A percentile compares a stretch with the other conserved stretches of the same genome.
Evolutionary conservation across 2,888 invertebrate genomes (phyloP).

Genomic region (Mayetiola destructor): DNA sequence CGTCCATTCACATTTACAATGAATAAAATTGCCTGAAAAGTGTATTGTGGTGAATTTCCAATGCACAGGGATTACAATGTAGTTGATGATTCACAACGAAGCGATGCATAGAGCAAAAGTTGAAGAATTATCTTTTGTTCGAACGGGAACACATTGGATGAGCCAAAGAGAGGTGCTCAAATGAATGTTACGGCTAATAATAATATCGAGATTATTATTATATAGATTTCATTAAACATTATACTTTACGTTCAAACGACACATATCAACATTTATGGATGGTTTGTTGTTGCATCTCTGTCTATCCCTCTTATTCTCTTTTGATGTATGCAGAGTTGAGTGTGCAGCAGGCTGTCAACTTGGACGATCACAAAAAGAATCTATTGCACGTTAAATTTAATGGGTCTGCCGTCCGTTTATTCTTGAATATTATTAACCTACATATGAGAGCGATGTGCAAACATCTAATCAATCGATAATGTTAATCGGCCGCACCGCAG

Average conservation of each 20-base stretch:
- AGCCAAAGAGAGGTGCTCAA: not conserved
- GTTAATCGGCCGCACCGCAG: not conserved
- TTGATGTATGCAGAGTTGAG: not conserved
- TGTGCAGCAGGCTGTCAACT: too few relatives aligned
- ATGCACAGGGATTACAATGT: too few relatives aligned
- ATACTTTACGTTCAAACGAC: not conserved
- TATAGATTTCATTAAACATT: constrained; percentile 3
- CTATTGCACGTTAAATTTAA: constrained; percentile 4
- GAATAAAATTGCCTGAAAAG: too few relatives aligned
- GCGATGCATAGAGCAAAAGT: not conserved
- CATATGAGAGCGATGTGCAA: not conserved
- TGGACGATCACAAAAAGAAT: not conserved
- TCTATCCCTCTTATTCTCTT: not conserved
- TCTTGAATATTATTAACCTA: constrained; percentile 12
- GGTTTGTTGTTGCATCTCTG: not conserved
- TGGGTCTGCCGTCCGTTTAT: not conserved
- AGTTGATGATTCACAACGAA: too few relatives aligned
- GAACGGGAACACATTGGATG: not conserved
- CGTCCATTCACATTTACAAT: too few relatives aligned
- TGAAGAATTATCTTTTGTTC: not conserved
- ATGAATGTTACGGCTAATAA: constrained; percentile 10
- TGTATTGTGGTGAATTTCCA: too few relatives aligned
- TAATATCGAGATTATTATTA: constrained; percentile 8
- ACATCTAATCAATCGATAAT: constrained; percentile 11
- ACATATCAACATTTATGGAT: constrained; percentile 9